Evolutionary conservation across 2,888 invertebrate genomes (phyloP), one percentile per base, ranked within the genome.

Genomic region (Dryadula phaetusa): DNA sequence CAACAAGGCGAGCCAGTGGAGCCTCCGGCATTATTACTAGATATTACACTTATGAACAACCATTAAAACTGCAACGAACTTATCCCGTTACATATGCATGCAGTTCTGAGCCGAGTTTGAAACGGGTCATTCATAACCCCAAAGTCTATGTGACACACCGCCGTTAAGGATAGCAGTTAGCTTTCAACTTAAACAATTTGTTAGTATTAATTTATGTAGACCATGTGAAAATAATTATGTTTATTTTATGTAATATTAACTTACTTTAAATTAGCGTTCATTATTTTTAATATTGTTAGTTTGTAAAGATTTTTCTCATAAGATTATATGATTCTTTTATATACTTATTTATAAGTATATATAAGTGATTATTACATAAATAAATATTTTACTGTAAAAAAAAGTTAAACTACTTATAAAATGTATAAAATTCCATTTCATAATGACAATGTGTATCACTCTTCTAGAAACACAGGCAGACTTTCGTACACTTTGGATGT

Each of bases 1-100:
- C 74, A 73, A 74, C 74, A 70, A 75, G 75, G 75, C 72, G 58
- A 69, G 73, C 68, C 72, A 56, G 74, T 62, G 63, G 72, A 71
- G 71, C 66, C 75, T 72, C 70, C 73, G 72, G 74, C 72, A 84
- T 85, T 86, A 87, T 87, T 86, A 82, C 85, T 76, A 83, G 84
- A 90, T 90, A 90, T 87, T 86, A 90, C 87, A 91, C 90, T 92
- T 90, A 88, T 70, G 77, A 91, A 92, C 90, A 86, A 89, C 83
- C 81, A 86, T 90, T 88, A 87, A 80, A 85, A 87, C 85, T 85
- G 84, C 85, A 85, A 77, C 79, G 77, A 82, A 85, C 86, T 87
- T 87, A 79, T 74, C 79, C 83, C 80, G 79, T 86, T 87, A 84
- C 86, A 86, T 86, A 88, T 88, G 87, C 88, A 90, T 86, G 85